Evolutionary conservation across 2,113 vertebrate genomes (phyloP).

Genomic region (Azemiops feae): DNA sequence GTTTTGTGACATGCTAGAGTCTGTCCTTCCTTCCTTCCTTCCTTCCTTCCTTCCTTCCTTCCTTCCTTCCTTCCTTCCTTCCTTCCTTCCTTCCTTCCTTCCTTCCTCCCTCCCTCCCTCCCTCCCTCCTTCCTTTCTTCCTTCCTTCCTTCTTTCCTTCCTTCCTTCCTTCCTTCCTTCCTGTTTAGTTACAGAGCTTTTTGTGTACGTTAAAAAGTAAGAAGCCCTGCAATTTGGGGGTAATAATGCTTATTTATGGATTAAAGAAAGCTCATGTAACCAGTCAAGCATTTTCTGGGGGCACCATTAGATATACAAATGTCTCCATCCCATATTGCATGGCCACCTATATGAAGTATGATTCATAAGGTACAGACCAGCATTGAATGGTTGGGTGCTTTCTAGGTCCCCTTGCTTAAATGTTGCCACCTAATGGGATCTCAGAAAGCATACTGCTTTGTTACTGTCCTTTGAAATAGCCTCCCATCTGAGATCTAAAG

Average conservation of each 20-base stretch:
- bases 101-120: too few species aligned
- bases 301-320: not conserved
- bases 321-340: not conserved
- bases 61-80: not conserved
- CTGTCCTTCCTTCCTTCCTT: too few species aligned
- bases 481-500: too few species aligned
- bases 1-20: not conserved
- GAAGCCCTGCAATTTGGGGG: not conserved
- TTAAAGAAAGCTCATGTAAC: not conserved
- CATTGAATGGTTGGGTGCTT: not conserved
- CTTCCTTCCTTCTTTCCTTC: too few species aligned
- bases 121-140: too few species aligned
- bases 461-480: too few species aligned
- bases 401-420: too few species aligned
- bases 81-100: too few species aligned
- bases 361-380: not conserved
- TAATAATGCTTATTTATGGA: not conserved
- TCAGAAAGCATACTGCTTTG: too few species aligned
- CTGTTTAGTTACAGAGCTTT: not conserved
- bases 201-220: not conserved
- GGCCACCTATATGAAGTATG: not conserved
- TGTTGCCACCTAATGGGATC: too few species aligned
- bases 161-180: too few species aligned
- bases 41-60: not conserved
- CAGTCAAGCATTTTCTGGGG: not conserved